Percentiles rank a stretch among this genome's conserved stretches.
These are phyloP conservation scores for Norana najaformis DNA, from an alignment of 2,888 invertebrate genomes.

Conservation along the genomic window DNA sequence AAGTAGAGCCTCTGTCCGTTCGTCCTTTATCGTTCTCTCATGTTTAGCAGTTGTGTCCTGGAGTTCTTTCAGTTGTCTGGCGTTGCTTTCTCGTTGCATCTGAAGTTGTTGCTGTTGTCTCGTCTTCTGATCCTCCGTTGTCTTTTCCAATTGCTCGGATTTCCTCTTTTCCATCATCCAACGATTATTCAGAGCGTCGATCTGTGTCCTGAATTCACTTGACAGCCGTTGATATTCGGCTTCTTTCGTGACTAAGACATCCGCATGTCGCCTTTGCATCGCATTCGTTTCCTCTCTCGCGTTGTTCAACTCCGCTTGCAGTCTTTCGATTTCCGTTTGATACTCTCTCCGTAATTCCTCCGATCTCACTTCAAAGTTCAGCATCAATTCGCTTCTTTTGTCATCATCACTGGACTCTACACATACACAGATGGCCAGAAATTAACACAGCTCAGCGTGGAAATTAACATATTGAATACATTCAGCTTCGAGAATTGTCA, in stretches of 20 bases:
- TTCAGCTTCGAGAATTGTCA: too few species aligned
- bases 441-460: too few species aligned
- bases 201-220: background rate
- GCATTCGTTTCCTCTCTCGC: background rate
- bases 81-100: background rate
- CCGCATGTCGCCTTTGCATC: background rate
- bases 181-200: background rate
- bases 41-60: background rate
- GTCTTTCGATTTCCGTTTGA: background rate
- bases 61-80: background rate
- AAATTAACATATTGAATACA: too few species aligned
- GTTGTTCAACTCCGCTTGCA: background rate
- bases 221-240: background rate
- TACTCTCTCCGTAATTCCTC: background rate
- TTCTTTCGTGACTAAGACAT: background rate
- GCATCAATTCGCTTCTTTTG: background rate
- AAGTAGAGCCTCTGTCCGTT: background rate
- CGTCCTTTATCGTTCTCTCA: background rate
- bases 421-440: too few species aligned
- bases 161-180: background rate
- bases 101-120: slow-evolving; percentile 1
- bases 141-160: background rate
- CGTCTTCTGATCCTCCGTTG: background rate
- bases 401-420: background rate
- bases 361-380: background rate